Evolutionary conservation across 2,888 invertebrate species (phyloP), one percentile per base, ranked within the genome.

Genomic region (Mesochorus sp.): DNA sequence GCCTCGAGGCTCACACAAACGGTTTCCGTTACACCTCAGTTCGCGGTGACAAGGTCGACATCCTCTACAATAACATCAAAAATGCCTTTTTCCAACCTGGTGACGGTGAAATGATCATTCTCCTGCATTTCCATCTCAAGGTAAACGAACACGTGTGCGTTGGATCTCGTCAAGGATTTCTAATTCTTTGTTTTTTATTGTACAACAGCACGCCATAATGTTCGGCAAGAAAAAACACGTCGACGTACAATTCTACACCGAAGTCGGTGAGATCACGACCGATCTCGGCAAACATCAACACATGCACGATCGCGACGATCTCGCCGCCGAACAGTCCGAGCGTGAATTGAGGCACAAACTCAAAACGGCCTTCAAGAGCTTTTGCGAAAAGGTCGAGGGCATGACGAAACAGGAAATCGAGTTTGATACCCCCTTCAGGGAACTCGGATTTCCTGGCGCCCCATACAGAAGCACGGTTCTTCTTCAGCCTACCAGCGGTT

Each of bases 61-160:
- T 99, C 85, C 92, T 99, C 64, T 99, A 99, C 91, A 99, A 99
- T 92, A 99, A 99, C 91, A 99, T 99, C 84, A 98, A 99, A 91
- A 98, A 99, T 90, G 99, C 99, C 5, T 98, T 99, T 93, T 99
- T 99, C 92, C 98, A 99, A 92, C 99, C 99, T 0, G 99, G 99
- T 88, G 99, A 99, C 90, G 97, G 98, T 79, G 99, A 99, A 93
- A 99, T 99, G 99, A 99, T 99, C 74, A 99, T 99, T 88, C 92
- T 99, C 24, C 93, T 99, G 75, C 99, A 99, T 93, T 99, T 99
- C 92, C 98, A 99, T 92, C 93, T 99, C 78, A 99, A 98, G 92
- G 94, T 94, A 88, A n/a, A n/a, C n/a, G n/a, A n/a, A n/a, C n/a
- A n/a, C n/a, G n/a, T n/a, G n/a, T n/a, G n/a, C n/a, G n/a, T n/a